These are phyloP conservation scores for Dolichotis patagonum DNA, from an alignment of 2,113 vertebrate species.

Conservation along the genomic window DNA sequence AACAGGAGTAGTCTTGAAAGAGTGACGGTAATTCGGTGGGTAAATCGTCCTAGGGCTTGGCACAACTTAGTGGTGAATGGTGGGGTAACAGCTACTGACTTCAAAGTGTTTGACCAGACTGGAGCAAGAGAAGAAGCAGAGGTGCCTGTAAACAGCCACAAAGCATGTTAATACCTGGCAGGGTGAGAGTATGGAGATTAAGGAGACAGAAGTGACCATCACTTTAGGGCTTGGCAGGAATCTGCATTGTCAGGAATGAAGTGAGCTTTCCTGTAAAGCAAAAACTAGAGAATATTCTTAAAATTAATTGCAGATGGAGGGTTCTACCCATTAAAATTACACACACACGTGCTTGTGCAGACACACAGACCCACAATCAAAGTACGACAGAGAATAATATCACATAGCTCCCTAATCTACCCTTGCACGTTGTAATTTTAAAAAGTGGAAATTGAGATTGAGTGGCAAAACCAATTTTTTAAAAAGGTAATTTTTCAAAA, in stretches of 20 bases:
- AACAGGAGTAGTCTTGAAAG: background rate
- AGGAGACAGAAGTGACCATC: background rate
- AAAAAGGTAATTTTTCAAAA: slow-evolving; percentile 37
- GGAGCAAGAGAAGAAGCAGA: background rate
- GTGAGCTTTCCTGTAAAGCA: background rate
- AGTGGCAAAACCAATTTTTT: background rate
- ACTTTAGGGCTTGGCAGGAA: background rate
- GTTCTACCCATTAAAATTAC: background rate
- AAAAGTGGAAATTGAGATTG: background rate
- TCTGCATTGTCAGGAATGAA: background rate
- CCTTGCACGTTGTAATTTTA: background rate
- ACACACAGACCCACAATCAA: background rate
- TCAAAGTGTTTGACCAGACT: background rate
- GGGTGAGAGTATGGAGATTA: background rate
- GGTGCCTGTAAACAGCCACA: fast-evolving
- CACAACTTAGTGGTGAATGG: background rate
- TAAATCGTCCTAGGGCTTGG: background rate
- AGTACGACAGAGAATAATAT: background rate
- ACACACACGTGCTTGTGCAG: too few relatives aligned
- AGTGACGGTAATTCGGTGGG: background rate
- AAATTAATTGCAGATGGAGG: background rate
- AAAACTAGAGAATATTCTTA: background rate
- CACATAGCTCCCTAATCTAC: background rate
- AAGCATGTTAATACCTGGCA: too few relatives aligned
- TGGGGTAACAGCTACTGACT: too few relatives aligned